Evolutionary conservation across 1,140 invertebrate species (phyloP).

Genomic region (Periplaneta americana): DNA sequence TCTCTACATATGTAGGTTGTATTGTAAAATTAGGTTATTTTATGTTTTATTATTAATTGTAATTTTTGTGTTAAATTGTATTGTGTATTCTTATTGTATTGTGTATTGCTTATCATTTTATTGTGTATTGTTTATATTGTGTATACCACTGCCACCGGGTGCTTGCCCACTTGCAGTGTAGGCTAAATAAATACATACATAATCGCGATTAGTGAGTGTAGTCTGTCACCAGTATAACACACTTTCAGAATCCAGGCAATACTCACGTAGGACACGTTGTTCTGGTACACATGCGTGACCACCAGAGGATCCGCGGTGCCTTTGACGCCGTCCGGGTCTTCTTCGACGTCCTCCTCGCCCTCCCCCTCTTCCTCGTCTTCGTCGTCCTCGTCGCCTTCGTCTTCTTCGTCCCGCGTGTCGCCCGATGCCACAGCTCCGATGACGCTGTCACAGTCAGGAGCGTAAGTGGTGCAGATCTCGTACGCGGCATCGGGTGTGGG

Average conservation of each 20-base stretch:
- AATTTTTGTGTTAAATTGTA: too few species aligned
- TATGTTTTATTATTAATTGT: too few species aligned
- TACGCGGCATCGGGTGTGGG: slow-evolving; percentile 71
- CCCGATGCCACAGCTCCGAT: not conserved
- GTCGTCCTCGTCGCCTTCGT: not conserved
- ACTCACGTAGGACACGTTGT: not conserved
- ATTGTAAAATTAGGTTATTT: too few species aligned
- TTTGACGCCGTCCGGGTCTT: not conserved
- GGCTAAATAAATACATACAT: too few species aligned
- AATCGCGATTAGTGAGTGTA: too few species aligned
- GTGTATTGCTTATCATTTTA: too few species aligned
- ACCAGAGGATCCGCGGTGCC: not conserved
- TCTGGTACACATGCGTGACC: not conserved
- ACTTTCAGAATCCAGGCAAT: not conserved
- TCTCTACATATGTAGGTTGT: too few species aligned
- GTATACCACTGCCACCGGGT: too few species aligned
- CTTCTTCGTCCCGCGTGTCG: not conserved
- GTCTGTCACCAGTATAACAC: too few species aligned
- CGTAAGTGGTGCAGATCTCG: slow-evolving; percentile 61
- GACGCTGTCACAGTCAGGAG: slow-evolving; percentile 51
- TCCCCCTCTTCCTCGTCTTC: slow-evolving; percentile 13
- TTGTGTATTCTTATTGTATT: too few species aligned
- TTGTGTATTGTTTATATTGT: too few species aligned
- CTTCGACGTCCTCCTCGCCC: slow-evolving; percentile 1
- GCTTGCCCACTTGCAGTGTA: too few species aligned